phyloP scores from a whole-genome alignment of 2,797 vertebrate species.

The Microchirus variegatus region DNA sequence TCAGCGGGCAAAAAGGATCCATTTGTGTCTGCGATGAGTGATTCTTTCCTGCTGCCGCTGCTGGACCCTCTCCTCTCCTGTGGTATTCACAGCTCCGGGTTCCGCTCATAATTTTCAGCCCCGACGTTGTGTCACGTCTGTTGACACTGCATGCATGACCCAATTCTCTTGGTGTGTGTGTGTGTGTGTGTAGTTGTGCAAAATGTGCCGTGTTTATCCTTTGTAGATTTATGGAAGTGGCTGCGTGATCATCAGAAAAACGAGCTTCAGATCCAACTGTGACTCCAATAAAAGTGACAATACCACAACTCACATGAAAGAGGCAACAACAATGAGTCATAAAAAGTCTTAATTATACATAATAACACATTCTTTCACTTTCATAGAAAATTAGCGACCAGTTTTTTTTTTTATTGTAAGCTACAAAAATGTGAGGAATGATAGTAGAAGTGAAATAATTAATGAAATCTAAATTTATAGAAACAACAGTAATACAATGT shows the following conservation, averaged over 20 bases:
- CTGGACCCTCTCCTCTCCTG: slow-evolving; percentile 43
- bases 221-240: background rate
- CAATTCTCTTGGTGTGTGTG: slow-evolving; percentile 24
- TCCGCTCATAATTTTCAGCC: slow-evolving; percentile 65
- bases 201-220: background rate
- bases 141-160: slow-evolving; percentile 29
- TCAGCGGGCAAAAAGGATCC: slow-evolving; percentile 60
- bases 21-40: slow-evolving; percentile 78
- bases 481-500: too few species aligned
- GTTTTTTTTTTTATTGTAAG: too few species aligned
- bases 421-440: too few species aligned
- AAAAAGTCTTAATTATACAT: too few species aligned
- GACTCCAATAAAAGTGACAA: too few species aligned
- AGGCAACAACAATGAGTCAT: too few species aligned
- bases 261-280: too few species aligned
- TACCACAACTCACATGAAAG: too few species aligned
- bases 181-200: slow-evolving; percentile 3
- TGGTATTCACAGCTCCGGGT: slow-evolving; percentile 54
- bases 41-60: slow-evolving; percentile 76
- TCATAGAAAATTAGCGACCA: too few species aligned
- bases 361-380: too few species aligned
- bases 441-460: too few species aligned
- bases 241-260: background rate
- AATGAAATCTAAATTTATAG: too few species aligned
- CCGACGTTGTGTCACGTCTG: slow-evolving; percentile 41